Evolutionary conservation across 2,888 invertebrate genomes (phyloP).

Genomic region (Steinernema scapterisci): DNA sequence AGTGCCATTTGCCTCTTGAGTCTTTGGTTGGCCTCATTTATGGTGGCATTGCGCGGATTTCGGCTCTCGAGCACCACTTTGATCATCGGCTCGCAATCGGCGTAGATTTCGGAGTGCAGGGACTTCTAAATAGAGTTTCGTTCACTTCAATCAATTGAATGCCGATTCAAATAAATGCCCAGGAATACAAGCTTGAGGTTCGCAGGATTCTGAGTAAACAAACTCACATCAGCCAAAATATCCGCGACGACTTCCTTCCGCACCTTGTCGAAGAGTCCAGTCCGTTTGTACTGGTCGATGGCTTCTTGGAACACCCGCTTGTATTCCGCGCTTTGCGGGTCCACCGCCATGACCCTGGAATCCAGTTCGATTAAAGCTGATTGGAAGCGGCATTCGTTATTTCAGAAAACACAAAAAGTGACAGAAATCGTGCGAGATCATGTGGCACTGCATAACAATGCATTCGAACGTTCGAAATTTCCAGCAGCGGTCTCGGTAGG

Average conservation of each 20-base stretch:
- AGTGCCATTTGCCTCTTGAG: conserved; percentile 11
- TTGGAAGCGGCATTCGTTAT: background rate
- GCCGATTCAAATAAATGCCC: background rate
- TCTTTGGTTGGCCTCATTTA: background rate
- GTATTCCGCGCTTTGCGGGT: background rate
- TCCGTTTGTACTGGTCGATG: conserved; percentile 18
- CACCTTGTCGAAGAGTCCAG: conserved; percentile 6
- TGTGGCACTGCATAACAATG: too few species aligned
- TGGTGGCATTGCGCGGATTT: background rate
- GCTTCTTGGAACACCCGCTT: background rate
- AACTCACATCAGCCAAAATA: background rate
- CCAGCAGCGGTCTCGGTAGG: background rate
- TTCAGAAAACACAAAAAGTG: too few species aligned
- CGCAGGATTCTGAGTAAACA: background rate
- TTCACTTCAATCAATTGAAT: background rate
- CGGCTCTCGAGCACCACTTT: background rate
- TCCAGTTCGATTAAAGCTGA: too few species aligned
- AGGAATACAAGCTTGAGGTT: too few species aligned
- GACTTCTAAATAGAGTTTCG: background rate
- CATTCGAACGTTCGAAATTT: background rate
- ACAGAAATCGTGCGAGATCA: too few species aligned
- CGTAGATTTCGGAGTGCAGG: background rate
- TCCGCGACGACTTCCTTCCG: conserved; percentile 6
- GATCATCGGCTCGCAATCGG: conserved; percentile 8
- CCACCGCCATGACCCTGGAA: background rate